Base-by-base conservation (phyloP, 2,888 invertebrate species). In the Parnassius smintheus region DNA sequence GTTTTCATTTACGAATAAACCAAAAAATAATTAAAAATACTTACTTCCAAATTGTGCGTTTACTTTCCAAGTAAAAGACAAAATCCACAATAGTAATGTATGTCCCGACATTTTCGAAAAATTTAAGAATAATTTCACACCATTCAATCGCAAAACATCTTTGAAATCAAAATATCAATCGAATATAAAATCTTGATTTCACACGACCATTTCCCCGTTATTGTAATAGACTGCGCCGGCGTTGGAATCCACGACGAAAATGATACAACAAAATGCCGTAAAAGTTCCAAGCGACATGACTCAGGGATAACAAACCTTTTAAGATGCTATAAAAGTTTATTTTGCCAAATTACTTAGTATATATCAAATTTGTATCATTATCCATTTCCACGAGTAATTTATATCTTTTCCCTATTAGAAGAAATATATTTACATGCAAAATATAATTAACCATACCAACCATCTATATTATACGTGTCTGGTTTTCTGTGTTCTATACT, bases 41-140 rank as follows among this genome's bases (percentile, higher is more conserved):
- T 89, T 80, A 91, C 91, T 86, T 62, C 91, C 90, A 81, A 91
- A 91, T 67, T 91, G 89, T 61, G 86, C 91, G 61, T 77, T 73
- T 59, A 81, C 86, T 65, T 72, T 80, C 82, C 86, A 82, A 67
- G 79, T 72, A 61, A 82, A 75, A 71, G 79, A 68, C 74, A 78
- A 79, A 67, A 85, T 68, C 70, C 72, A 77, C 56, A 84, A 70
- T 61, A 80, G 70, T 70, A 77, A 68, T 64, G 65, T 70, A 64
- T 77, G 68, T 51, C 64, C 52, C 66, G 56, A 68, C 75, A 74
- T 74, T 64, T 71, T 75, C 55, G 65, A 54, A 65, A 54, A 63
- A 64, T 60, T 48, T 57, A 59, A 48, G 53, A 63, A 57, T 62
- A 53, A 48, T 13, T 64, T 35, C 49, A 55, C 65, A 68, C 59